Evolutionary conservation across 2,113 vertebrate species (phyloP).

Genomic region (Microtus oregoni): DNA sequence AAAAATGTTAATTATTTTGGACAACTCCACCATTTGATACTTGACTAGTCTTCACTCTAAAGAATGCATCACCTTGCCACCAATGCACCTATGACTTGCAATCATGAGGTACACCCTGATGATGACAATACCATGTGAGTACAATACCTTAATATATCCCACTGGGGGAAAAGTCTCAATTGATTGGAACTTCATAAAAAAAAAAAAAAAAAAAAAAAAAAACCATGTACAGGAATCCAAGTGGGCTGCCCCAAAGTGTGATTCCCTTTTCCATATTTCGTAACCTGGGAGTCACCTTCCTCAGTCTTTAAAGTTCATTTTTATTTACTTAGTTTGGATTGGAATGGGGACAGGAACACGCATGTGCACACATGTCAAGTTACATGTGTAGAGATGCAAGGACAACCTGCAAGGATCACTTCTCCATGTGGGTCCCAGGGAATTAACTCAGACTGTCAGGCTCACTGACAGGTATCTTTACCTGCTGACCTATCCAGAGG

Average conservation of each 20-base stretch:
- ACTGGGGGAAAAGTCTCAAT: neutral
- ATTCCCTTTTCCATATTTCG: conserved; percentile 16
- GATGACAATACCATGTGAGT: neutral
- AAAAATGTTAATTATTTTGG: neutral
- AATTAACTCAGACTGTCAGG: neutral
- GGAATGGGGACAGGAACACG: neutral
- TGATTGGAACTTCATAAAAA: neutral
- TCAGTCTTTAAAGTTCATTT: neutral
- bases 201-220: neutral
- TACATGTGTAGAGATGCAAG: neutral
- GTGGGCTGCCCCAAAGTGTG: neutral
- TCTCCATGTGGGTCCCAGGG: too few relatives aligned
- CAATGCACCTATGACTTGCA: neutral
- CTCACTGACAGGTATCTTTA: neutral
- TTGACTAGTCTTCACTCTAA: neutral
- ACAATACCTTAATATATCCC: neutral
- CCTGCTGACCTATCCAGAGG: neutral
- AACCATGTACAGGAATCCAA: neutral
- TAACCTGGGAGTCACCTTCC: neutral
- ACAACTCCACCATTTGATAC: neutral
- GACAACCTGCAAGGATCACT: too few relatives aligned
- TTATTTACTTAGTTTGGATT: neutral
- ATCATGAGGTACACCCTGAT: neutral
- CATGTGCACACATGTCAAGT: neutral
- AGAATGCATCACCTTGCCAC: neutral